Evolutionary conservation across 2,888 invertebrate genomes (phyloP), one percentile per base, ranked within the genome.

Genomic region (Ichneumon xanthorius): DNA sequence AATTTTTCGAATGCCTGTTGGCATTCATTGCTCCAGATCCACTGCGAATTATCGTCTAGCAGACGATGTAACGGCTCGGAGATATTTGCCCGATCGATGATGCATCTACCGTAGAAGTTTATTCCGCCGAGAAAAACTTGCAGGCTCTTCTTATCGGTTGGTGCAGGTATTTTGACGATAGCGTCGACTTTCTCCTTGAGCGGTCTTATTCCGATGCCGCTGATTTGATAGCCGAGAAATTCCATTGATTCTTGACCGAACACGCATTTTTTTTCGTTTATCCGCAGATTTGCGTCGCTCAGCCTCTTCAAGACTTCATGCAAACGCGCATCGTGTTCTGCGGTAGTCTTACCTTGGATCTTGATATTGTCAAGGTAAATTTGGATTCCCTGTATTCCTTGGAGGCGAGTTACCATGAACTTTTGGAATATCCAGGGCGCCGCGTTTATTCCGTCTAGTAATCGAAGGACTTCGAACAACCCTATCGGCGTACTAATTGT

Each of bases 1-100:
- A 80, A 67, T 30, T 79, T 65, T 7, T 88, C 80, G 84, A 92
- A 91, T 2, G 89, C 87, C n/a, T 48, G 37, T 72, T 91, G 67
- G 81, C 90, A 89, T 11, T 86, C 26, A 1, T 86, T 80, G 14
- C 81, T 84, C 92, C 53, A 75, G 2, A 7, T 16, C 61, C 58
- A 73, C 7, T 33, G 19, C n/a, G 26, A n/a, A 22, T 55, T 55
- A 4, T 53, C 75, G 75, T 73, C 75, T 1, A 73, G 19, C n/a
- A 50, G 26, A 16, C 75, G 37, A 14, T 73, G 61, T 22, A 73
- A 16, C 9, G 75, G 61, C 19, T 73, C 75, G 4, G 58, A n/a
- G 55, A 73, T 73, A 26, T 30, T 61, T 26, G 75, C 75, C 9
- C 75, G 53, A 6, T 73, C 45, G 7, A 30, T 16, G 4, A 73